These are phyloP conservation scores for Platichthys stellatus DNA, from an alignment of 2,113 vertebrate species.

Conservation along the genomic window DNA sequence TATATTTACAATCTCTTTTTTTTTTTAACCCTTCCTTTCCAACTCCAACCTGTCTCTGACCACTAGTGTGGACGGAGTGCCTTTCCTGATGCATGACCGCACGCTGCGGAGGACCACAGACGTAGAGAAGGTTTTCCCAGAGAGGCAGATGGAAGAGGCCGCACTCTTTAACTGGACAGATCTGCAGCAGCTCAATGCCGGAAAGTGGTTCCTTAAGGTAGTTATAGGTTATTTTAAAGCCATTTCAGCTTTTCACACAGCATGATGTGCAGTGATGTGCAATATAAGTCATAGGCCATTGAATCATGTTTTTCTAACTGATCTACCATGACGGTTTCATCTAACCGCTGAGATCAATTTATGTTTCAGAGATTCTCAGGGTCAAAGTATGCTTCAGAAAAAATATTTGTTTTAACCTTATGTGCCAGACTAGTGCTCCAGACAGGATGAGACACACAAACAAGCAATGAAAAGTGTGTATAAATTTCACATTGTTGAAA, in stretches of 20 bases:
- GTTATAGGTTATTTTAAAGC: background rate
- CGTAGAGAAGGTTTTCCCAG: constrained; percentile 85
- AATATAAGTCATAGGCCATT: too few species aligned
- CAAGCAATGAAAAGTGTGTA: too few species aligned
- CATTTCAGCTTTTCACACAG: too few species aligned
- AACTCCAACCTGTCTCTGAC: background rate
- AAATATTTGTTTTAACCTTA: too few species aligned
- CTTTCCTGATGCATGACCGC: constrained; percentile 91
- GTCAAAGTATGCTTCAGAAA: background rate
- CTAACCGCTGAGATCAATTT: background rate
- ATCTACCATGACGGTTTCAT: too few species aligned
- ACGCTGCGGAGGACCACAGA: constrained; percentile 92
- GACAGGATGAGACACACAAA: background rate
- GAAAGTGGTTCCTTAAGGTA: constrained; percentile 95
- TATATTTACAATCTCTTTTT: background rate
- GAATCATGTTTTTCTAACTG: too few species aligned
- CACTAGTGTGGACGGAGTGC: constrained; percentile 90
- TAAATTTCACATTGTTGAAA: background rate
- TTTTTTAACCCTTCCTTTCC: background rate
- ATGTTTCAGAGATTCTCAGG: background rate
- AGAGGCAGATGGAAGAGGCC: constrained; percentile 80
- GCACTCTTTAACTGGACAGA: constrained; percentile 95
- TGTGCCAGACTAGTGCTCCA: background rate
- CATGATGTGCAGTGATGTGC: too few species aligned
- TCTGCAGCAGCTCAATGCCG: constrained; percentile 90